Percentiles rank a stretch among this genome's conserved stretches.
Conservation (phyloP, 92 coral and sea anemone species). For the Umimayanthus chanpuru region DNA sequence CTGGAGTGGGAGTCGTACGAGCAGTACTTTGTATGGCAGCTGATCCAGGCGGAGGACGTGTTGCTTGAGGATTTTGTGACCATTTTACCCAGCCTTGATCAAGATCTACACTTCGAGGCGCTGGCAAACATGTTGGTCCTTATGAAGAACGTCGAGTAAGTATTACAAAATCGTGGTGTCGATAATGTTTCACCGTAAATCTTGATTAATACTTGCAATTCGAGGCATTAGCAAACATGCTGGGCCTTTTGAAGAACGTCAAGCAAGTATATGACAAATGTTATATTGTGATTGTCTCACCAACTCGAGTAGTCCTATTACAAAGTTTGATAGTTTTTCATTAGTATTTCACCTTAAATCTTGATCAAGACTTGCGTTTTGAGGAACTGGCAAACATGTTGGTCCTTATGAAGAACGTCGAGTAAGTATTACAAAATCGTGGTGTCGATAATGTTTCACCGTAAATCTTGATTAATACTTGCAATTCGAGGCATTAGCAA, state of each 20-base stretch:
- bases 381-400: too few relatives aligned
- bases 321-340: too few relatives aligned
- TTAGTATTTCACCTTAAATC: slow-evolving; percentile 31
- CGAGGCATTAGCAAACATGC: slow-evolving; percentile 40
- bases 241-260: slow-evolving; percentile 87
- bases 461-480: too few relatives aligned
- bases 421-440: too few relatives aligned
- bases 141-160: slow-evolving; percentile 89
- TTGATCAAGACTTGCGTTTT: slow-evolving; percentile 53
- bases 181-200: not conserved
- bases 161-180: not conserved
- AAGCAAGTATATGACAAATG: slow-evolving; percentile 49
- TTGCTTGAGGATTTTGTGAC: slow-evolving; percentile 82
- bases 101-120: slow-evolving; percentile 87
- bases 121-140: slow-evolving; percentile 88
- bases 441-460: too few relatives aligned
- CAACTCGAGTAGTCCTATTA: not conserved
- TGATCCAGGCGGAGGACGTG: slow-evolving; percentile 96
- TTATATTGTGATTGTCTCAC: slow-evolving; percentile 63
- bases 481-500: too few relatives aligned
- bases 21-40: slow-evolving; percentile 98
- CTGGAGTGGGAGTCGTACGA: slow-evolving; percentile 96
- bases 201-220: slow-evolving; percentile 41
- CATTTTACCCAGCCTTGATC: slow-evolving; percentile 84
- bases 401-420: not conserved